Evolutionary conservation across 2,113 vertebrate genomes (phyloP).

Genomic region (Ochotona princeps): DNA sequence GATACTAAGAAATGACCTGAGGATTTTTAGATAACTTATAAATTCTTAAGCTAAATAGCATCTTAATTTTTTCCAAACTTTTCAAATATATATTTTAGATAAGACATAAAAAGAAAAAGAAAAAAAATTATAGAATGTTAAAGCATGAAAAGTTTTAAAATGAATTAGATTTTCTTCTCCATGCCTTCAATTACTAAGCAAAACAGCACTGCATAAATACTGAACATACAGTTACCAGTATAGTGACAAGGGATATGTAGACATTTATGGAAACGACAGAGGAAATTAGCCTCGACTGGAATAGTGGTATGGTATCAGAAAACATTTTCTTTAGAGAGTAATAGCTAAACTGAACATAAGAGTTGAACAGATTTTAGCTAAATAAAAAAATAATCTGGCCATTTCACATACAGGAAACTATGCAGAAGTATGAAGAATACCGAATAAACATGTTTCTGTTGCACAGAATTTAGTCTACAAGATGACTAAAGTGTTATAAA

Average conservation of each 20-base stretch:
- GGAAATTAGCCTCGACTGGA: background rate
- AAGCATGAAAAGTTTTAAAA: background rate
- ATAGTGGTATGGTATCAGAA: background rate
- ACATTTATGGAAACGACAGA: background rate
- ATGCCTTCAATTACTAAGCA: background rate
- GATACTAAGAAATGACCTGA: too few relatives aligned
- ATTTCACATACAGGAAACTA: background rate
- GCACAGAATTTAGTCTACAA: background rate
- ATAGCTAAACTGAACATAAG: background rate
- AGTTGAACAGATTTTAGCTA: background rate
- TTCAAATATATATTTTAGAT: too few relatives aligned
- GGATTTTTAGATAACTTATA: too few relatives aligned
- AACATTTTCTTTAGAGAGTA: background rate
- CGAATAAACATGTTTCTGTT: background rate
- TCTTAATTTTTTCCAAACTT: too few relatives aligned
- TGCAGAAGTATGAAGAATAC: background rate
- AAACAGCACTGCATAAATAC: background rate
- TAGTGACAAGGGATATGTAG: background rate
- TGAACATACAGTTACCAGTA: background rate
- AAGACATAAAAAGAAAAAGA: too few relatives aligned
- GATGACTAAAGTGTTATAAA: background rate
- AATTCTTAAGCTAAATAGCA: too few relatives aligned
- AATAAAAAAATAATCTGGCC: background rate
- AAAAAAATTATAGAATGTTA: background rate
- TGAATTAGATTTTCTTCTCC: background rate